phyloP scores from a whole-genome alignment of 2,113 vertebrate genomes.

The Mormoops blainvillei region DNA sequence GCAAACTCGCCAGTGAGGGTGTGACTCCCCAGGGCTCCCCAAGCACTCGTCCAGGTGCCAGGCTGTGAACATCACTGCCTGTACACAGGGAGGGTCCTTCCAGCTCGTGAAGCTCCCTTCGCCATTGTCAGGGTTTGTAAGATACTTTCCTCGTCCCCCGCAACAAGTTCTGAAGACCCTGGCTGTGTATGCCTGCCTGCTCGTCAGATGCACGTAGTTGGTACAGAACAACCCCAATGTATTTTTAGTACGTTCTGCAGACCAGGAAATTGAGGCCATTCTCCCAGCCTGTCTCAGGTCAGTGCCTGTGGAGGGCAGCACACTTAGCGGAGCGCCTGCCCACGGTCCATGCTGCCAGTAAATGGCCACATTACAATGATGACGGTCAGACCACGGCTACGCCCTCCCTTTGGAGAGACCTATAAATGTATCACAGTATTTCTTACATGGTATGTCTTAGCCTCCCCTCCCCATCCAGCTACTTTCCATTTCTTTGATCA shows the following conservation, averaged over 20 bases:
- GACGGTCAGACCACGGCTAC: background rate
- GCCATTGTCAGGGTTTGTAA: background rate
- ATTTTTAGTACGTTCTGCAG: background rate
- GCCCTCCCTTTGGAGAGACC: background rate
- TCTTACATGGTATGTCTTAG: background rate
- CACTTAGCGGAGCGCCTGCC: background rate
- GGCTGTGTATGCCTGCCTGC: background rate
- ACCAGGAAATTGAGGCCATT: rapidly evolving
- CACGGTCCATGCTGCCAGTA: background rate
- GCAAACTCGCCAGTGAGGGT: too few relatives aligned
- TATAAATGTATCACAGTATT: background rate
- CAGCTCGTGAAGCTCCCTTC: background rate
- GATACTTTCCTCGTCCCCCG: background rate
- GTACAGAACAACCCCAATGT: background rate
- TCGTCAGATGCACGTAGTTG: too few relatives aligned
- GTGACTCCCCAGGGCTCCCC: background rate
- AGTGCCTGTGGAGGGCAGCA: rapidly evolving
- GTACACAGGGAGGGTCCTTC: background rate
- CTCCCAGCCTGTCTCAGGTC: background rate
- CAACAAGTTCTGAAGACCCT: background rate
- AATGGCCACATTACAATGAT: background rate
- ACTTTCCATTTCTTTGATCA: background rate
- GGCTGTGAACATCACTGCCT: background rate
- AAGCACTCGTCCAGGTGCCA: background rate
- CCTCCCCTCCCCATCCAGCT: background rate